Conservation (phyloP, 1,140 invertebrate species). For the Papilio dardanus region DNA sequence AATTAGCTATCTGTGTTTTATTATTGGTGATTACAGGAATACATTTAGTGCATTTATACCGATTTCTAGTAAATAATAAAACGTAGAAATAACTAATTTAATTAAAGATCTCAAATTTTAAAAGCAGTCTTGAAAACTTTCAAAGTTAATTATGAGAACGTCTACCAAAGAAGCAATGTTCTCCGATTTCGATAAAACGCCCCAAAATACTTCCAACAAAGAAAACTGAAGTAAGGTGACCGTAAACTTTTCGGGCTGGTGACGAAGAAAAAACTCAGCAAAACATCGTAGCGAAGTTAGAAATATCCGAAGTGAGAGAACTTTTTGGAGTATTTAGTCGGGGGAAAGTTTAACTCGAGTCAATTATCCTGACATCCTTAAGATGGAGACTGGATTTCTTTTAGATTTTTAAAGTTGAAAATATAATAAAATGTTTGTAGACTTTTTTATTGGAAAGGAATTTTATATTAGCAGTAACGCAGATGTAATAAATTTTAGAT, state of each 20-base stretch:
- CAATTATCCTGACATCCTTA: constrained; percentile 56
- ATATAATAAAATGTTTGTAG: background rate
- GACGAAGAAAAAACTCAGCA: constrained; percentile 44
- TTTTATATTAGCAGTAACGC: background rate
- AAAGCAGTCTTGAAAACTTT: constrained; percentile 21
- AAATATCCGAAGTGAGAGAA: constrained; percentile 25
- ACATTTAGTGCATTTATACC: background rate
- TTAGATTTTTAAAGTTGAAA: constrained; percentile 8
- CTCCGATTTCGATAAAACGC: constrained; percentile 17
- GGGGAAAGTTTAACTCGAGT: constrained; percentile 52
- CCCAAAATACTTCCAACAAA: constrained; percentile 27
- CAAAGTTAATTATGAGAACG: constrained; percentile 30
- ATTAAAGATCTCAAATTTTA: background rate
- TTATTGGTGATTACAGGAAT: no score
- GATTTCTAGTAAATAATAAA: background rate
- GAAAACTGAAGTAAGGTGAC: constrained; percentile 38
- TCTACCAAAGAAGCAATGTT: constrained; percentile 17
- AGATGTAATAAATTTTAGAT: background rate
- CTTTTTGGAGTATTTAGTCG: constrained; percentile 50
- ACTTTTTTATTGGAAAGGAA: background rate
- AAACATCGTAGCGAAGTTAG: constrained; percentile 40
- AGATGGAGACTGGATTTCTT: constrained; percentile 38
- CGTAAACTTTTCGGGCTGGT: constrained; percentile 46
- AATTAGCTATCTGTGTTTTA: no score
- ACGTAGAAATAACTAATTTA: background rate